Percentiles rank a stretch among this genome's conserved stretches.
Evolutionary conservation across 1,140 invertebrate genomes (phyloP).

Genomic region (Drosophila pectinifera): DNA sequence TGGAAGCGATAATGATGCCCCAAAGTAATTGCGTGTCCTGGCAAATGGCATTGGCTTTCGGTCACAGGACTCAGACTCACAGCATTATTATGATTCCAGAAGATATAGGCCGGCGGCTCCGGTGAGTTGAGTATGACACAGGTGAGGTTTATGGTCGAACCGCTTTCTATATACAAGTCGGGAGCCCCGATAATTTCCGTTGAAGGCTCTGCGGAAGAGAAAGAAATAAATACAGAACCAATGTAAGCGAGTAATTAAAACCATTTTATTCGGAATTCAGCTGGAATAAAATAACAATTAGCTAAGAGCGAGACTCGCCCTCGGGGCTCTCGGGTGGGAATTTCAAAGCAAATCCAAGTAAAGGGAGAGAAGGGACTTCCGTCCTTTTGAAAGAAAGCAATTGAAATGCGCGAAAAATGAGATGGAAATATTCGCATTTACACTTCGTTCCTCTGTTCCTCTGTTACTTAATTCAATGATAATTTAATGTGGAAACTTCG

Average conservation of each 20-base stretch:
- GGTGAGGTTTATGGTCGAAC: constrained; percentile 96
- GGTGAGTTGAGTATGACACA: constrained; percentile 95
- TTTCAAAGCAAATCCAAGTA: constrained; percentile 47
- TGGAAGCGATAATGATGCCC: constrained; percentile 59
- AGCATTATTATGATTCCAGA: constrained; percentile 96
- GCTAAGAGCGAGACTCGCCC: constrained; percentile 25
- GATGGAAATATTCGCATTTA: constrained; percentile 27
- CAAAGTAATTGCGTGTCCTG: constrained; percentile 67
- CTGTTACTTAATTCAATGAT: constrained; percentile 36
- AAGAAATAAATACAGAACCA: neutral
- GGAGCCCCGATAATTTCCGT: constrained; percentile 95
- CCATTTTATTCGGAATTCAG: constrained; percentile 5
- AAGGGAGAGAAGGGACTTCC: constrained; percentile 30
- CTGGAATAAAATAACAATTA: constrained; percentile 62
- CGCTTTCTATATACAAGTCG: constrained; percentile 95
- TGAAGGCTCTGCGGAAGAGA: constrained; percentile 90
- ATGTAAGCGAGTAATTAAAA: constrained; percentile 6
- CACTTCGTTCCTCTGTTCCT: constrained; percentile 12
- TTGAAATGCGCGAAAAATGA: constrained; percentile 25
- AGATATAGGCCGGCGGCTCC: constrained; percentile 96
- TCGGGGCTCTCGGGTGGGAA: constrained; percentile 5
- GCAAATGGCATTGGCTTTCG: constrained; percentile 3
- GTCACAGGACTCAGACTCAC: constrained; percentile 86
- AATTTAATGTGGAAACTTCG: constrained; percentile 28
- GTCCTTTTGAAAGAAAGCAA: constrained; percentile 32